Conservation (phyloP, 2,888 invertebrate species). For the Drosophila monieri region DNA sequence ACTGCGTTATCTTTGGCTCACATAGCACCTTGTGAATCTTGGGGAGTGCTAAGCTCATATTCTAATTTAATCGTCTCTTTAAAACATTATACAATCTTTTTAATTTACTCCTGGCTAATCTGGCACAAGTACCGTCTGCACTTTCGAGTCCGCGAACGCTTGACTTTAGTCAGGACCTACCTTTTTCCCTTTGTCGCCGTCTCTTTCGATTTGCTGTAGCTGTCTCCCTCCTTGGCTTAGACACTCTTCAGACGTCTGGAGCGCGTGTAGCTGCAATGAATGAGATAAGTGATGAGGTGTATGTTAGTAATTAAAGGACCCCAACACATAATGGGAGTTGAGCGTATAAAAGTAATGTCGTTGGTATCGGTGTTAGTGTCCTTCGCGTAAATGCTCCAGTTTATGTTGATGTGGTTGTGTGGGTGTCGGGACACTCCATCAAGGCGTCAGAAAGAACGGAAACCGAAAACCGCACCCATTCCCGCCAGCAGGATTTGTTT, state of each 20-base stretch:
- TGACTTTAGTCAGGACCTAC: conserved; percentile 10
- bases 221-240: conserved; percentile 1
- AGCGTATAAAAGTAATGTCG: conserved; percentile 13
- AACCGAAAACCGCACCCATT: not conserved
- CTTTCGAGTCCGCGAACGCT: not conserved
- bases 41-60: not conserved
- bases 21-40: not conserved
- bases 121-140: not conserved
- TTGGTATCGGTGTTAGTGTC: conserved; percentile 2
- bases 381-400: not conserved
- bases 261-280: conserved; percentile 53
- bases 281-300: conserved; percentile 52
- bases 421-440: conserved; percentile 29
- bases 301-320: conserved; percentile 46
- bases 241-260: conserved; percentile 18
- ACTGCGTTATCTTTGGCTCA: not conserved
- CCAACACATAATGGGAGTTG: conserved; percentile 41
- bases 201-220: conserved; percentile 3
- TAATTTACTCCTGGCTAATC: conserved; percentile 4
- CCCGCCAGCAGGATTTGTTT: conserved; percentile 25
- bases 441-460: conserved; percentile 1
- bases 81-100: not conserved
- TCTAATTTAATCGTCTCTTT: not conserved
- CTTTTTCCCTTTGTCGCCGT: not conserved
- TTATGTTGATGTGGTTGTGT: not conserved